Percentiles rank a stretch among this genome's conserved stretches.
These are phyloP conservation scores for Cantharis nigra DNA, from an alignment of 2,888 invertebrate genomes.

Conservation along the genomic window DNA sequence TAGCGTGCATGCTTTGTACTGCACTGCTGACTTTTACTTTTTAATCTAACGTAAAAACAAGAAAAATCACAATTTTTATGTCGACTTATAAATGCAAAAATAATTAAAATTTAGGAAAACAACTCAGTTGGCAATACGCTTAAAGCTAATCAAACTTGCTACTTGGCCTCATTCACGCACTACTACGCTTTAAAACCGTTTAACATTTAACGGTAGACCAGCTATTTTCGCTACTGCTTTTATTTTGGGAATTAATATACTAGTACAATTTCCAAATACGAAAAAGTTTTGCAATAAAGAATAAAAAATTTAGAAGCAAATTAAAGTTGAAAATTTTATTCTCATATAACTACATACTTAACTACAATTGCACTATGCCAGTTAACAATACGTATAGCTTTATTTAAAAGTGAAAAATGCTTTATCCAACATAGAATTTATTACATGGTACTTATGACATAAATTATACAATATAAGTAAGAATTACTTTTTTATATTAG, in stretches of 20 bases:
- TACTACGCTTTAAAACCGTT: background rate
- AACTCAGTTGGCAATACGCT: background rate
- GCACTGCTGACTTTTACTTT: background rate
- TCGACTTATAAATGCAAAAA: background rate
- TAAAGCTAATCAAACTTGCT: background rate
- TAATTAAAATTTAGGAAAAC: background rate
- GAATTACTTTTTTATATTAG: conserved; percentile 6
- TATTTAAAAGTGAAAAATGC: background rate
- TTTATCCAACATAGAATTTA: background rate
- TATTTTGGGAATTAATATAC: background rate
- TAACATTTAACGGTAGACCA: background rate
- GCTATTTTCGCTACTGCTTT: background rate
- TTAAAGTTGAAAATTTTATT: background rate
- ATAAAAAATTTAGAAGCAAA: background rate
- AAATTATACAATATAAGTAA: background rate
- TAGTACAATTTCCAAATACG: background rate
- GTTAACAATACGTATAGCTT: background rate
- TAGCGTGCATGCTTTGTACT: no score
- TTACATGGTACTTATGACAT: background rate
- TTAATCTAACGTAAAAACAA: background rate
- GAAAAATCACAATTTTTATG: background rate
- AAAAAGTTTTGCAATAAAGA: background rate
- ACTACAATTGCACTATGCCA: background rate
- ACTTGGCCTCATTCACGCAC: background rate
- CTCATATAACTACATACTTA: background rate